phyloP scores from a whole-genome alignment of 2,888 invertebrate species.

The Phrixothrix hirtus region DNA sequence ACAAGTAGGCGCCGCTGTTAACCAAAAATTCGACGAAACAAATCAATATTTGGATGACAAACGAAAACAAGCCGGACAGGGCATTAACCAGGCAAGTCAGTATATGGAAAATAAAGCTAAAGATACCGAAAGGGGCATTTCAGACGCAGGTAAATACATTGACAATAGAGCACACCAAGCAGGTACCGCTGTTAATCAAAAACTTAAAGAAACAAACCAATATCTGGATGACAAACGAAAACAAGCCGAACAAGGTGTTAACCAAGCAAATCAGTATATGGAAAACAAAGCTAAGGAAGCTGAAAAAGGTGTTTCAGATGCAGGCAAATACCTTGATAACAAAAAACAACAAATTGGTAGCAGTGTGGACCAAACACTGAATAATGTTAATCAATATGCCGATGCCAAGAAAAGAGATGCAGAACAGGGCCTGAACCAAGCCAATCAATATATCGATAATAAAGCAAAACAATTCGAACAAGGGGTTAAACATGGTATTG shows the following conservation, averaged over 20 bases:
- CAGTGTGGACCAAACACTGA: constrained; percentile 34
- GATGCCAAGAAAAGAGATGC: constrained; percentile 32
- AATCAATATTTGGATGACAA: constrained; percentile 28
- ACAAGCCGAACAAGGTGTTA: constrained; percentile 21
- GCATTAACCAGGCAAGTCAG: constrained; percentile 45
- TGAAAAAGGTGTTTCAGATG: constrained; percentile 2
- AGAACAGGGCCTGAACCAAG: constrained; percentile 21
- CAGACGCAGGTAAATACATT: constrained; percentile 15
- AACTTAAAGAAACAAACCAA: constrained; percentile 23
- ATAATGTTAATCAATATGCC: constrained; percentile 27
- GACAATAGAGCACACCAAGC: constrained; percentile 38
- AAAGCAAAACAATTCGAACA: constrained; percentile 37
- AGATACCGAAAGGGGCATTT: constrained; percentile 22
- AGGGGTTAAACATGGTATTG: constrained; percentile 16
- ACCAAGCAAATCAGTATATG: constrained; percentile 35
- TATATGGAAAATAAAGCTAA: constrained; percentile 39
- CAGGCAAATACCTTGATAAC: constrained; percentile 43
- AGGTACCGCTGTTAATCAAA: constrained; percentile 36
- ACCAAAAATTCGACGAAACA: constrained; percentile 25
- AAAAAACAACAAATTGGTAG: constrained; percentile 36
- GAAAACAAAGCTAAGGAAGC: constrained; percentile 42
- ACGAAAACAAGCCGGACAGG: constrained; percentile 41
- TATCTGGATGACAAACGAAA: constrained; percentile 35
- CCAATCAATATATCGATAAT: constrained; percentile 43
- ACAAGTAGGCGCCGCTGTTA: constrained; percentile 24